phyloP scores from a whole-genome alignment of 1,140 invertebrate species.

The Eciton burchellii region DNA sequence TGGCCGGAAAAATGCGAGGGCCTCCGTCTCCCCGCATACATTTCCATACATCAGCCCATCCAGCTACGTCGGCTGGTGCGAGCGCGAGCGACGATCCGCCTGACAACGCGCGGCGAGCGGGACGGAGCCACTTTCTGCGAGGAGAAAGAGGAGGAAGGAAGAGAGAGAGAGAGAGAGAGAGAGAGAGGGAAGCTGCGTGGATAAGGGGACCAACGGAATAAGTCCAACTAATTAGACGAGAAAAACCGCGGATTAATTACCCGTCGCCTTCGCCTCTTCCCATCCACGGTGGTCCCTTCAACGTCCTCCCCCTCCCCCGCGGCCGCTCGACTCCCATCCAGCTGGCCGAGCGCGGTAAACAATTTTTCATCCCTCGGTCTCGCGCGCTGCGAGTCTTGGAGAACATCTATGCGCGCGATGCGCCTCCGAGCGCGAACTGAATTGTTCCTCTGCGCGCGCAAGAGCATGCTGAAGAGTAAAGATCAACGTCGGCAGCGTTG shows the following conservation, averaged over 20 bases:
- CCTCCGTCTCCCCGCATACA: slow-evolving; percentile 84
- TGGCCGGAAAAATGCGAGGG: slow-evolving; percentile 83
- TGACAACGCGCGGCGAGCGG: slow-evolving; percentile 38
- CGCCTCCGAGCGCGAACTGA: not conserved
- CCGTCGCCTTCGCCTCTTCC: slow-evolving; percentile 78
- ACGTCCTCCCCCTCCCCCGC: slow-evolving; percentile 38
- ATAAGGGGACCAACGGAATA: slow-evolving; percentile 84
- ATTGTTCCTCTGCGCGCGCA: not conserved
- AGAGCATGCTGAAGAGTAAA: not conserved
- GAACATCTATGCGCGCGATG: not conserved
- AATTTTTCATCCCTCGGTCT: slow-evolving; percentile 75
- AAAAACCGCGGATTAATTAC: slow-evolving; percentile 85
- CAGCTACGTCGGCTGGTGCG: slow-evolving; percentile 67
- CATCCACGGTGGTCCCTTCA: slow-evolving; percentile 57
- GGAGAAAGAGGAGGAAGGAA: too few relatives aligned
- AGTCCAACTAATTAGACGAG: slow-evolving; percentile 85
- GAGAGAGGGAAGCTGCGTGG: slow-evolving; percentile 60
- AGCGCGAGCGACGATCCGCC: slow-evolving; percentile 48
- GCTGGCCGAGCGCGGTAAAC: slow-evolving; percentile 67
- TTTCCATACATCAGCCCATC: slow-evolving; percentile 85
- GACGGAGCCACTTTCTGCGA: slow-evolving; percentile 18
- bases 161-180: slow-evolving; percentile 50
- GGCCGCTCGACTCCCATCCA: slow-evolving; percentile 55
- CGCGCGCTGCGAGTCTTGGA: slow-evolving; percentile 29
- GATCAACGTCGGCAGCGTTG: not conserved